A percentile compares a stretch with the other conserved stretches of the same genome.
These are phyloP conservation scores for Bombus balteatus DNA, from an alignment of 1,140 invertebrate genomes.

Conservation along the genomic window DNA sequence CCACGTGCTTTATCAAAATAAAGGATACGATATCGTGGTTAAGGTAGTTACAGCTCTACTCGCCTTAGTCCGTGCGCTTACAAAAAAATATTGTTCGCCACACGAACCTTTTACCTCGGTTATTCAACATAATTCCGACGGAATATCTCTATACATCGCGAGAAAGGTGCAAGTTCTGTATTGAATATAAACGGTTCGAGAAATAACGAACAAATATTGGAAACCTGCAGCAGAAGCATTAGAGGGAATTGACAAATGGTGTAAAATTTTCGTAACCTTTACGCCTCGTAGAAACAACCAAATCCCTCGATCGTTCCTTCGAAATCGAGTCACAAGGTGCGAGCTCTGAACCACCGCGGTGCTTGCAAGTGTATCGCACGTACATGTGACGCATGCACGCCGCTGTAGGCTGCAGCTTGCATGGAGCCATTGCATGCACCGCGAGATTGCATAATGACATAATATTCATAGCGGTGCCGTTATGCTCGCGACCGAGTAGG, in stretches of 20 bases:
- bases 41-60: conserved; percentile 30
- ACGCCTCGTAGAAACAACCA: neutral
- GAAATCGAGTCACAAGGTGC: neutral
- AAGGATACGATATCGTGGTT: conserved; percentile 43
- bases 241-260: neutral
- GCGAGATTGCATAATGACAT: conserved; percentile 82
- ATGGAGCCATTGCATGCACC: conserved; percentile 72
- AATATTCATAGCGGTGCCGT: conserved; percentile 79
- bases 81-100: conserved; percentile 33
- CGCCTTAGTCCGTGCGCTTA: neutral
- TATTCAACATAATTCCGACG: neutral
- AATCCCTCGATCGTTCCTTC: neutral
- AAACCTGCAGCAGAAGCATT: neutral
- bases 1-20: conserved; percentile 46
- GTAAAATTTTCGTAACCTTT: conserved; percentile 28
- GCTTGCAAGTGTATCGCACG: neutral
- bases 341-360: neutral
- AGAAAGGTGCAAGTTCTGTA: too few relatives aligned
- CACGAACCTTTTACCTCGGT: neutral
- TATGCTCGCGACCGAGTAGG: conserved; percentile 71
- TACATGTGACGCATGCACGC: conserved; percentile 15
- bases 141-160: neutral
- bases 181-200: neutral
- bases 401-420: conserved; percentile 41
- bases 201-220: neutral